These are phyloP conservation scores for Chaetogeoica ovagalla DNA, from an alignment of 2,888 invertebrate genomes.

Conservation along the genomic window DNA sequence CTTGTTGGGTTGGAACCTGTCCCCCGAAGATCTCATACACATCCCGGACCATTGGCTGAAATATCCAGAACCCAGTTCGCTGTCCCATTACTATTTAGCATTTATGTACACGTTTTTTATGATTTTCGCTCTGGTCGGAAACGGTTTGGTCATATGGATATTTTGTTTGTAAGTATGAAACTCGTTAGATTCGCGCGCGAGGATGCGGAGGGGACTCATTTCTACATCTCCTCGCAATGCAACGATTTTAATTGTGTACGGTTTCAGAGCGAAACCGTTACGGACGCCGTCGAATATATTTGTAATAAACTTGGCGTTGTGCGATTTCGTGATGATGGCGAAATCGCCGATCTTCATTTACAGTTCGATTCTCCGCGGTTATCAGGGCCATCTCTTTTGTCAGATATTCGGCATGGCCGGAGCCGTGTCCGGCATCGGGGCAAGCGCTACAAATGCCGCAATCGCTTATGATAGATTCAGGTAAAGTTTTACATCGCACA, in stretches of 20 bases:
- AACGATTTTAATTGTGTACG: background rate
- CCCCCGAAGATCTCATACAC: constrained; percentile 73
- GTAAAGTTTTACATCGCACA: background rate
- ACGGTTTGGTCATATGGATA: constrained; percentile 83
- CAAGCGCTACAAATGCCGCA: constrained; percentile 78
- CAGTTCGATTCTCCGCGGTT: constrained; percentile 79
- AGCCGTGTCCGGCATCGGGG: constrained; percentile 78
- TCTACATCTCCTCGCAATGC: too few relatives aligned
- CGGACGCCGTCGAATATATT: constrained; percentile 82
- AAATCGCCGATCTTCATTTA: constrained; percentile 85
- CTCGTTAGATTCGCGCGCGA: background rate
- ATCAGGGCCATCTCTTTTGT: constrained; percentile 73
- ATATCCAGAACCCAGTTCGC: constrained; percentile 78
- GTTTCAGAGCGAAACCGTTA: constrained; percentile 69
- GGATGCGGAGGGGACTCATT: background rate
- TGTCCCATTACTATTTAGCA: constrained; percentile 76
- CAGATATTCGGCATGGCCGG: constrained; percentile 77
- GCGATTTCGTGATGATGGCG: constrained; percentile 85
- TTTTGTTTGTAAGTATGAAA: constrained; percentile 72
- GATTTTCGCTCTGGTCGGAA: constrained; percentile 71
- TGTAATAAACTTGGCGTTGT: constrained; percentile 78
- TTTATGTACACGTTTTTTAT: constrained; percentile 71
- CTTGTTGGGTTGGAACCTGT: constrained; percentile 68
- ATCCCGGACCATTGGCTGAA: constrained; percentile 79
- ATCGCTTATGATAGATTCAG: constrained; percentile 78